These are phyloP conservation scores for Mionectes macconnelli DNA, from an alignment of 2,113 vertebrate genomes.

Conservation along the genomic window DNA sequence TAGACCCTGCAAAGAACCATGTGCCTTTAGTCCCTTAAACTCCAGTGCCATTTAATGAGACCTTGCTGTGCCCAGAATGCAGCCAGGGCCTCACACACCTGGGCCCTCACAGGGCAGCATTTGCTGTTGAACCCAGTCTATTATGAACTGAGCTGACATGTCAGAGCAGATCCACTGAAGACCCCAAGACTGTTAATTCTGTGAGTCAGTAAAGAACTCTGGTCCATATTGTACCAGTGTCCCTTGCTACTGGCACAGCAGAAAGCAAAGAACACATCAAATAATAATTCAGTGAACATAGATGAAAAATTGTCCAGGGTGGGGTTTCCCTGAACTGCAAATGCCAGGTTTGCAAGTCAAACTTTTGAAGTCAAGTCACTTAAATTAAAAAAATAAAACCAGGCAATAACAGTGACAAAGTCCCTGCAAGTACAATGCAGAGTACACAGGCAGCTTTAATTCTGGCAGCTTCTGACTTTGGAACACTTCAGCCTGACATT, in stretches of 20 bases:
- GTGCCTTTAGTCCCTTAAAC: background rate
- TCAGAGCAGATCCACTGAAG: background rate
- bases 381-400: background rate
- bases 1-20: background rate
- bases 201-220: background rate
- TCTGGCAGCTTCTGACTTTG: background rate
- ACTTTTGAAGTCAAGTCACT: background rate
- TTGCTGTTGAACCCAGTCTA: background rate
- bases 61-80: background rate
- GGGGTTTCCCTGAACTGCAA: background rate
- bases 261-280: background rate
- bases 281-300: background rate
- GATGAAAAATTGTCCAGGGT: background rate
- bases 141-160: background rate
- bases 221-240: fast-evolving
- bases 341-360: background rate
- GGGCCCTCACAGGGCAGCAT: background rate
- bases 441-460: background rate
- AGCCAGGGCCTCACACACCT: background rate
- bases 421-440: background rate
- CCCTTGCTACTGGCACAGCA: background rate
- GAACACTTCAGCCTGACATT: background rate
- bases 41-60: background rate
- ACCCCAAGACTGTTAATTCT: background rate
- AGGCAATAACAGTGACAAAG: background rate